These are phyloP conservation scores for Dione juno DNA, from an alignment of 2,888 invertebrate genomes.

Conservation along the genomic window DNA sequence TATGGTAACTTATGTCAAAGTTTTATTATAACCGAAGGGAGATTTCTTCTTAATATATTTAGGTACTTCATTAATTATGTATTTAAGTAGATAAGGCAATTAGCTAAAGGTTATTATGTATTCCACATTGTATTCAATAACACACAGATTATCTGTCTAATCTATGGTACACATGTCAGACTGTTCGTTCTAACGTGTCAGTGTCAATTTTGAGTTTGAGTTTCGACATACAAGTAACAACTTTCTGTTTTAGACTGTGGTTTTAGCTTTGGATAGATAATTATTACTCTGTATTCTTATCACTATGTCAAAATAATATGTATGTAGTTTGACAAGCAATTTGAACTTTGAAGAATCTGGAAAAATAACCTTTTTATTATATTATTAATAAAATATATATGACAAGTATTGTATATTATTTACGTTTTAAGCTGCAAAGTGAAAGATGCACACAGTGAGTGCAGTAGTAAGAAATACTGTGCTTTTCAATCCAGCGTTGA, in stretches of 20 bases:
- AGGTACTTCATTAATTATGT: conserved; percentile 38
- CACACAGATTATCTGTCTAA: conserved; percentile 17
- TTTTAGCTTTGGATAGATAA: neutral
- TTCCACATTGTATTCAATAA: conserved; percentile 17
- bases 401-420: conserved; percentile 50
- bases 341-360: conserved; percentile 66
- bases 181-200: neutral
- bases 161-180: neutral
- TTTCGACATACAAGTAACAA: no score
- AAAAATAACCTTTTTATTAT: conserved; percentile 68
- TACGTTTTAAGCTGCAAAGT: conserved; percentile 26
- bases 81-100: neutral
- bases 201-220: conserved; percentile 35
- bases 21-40: conserved; percentile 27
- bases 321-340: conserved; percentile 28
- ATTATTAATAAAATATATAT: conserved; percentile 54
- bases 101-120: neutral
- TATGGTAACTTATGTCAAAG: neutral
- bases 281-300: neutral
- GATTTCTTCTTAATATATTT: conserved; percentile 31
- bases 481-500: conserved; percentile 63
- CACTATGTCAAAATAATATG: conserved; percentile 14
- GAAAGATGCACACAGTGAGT: conserved; percentile 72
- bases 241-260: no score
- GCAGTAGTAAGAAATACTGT: conserved; percentile 66